phyloP scores from a whole-genome alignment of 2,888 invertebrate species.

The Cerceris rybyensis region DNA sequence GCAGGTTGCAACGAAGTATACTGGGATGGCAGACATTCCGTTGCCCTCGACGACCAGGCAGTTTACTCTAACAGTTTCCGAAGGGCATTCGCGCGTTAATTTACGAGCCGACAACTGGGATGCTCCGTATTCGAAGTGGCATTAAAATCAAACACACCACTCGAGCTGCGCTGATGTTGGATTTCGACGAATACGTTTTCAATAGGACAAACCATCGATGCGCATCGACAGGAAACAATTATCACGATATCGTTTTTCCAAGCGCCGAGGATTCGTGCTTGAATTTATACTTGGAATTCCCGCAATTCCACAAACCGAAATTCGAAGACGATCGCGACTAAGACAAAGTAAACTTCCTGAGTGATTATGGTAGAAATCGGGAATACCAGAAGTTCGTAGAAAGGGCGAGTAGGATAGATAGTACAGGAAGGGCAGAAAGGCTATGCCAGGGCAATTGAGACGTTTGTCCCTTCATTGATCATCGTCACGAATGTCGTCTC shows the following conservation, averaged over 20 bases:
- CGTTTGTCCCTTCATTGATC: slow-evolving; percentile 32
- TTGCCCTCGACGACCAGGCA: not conserved
- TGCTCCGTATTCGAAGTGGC: not conserved
- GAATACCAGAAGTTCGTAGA: not conserved
- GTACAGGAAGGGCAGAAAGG: slow-evolving; percentile 9
- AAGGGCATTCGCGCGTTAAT: not conserved
- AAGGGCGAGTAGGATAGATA: too few species aligned
- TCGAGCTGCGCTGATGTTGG: not conserved
- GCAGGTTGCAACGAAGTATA: too few species aligned
- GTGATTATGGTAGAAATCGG: slow-evolving; percentile 5
- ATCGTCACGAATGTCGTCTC: slow-evolving; percentile 12
- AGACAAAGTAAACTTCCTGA: not conserved
- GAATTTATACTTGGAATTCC: too few species aligned
- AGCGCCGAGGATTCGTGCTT: not conserved
- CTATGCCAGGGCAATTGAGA: slow-evolving; percentile 26
- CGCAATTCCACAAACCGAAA: too few species aligned
- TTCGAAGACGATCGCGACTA: not conserved
- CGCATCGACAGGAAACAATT: not conserved
- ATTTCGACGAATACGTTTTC: not conserved
- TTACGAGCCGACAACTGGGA: not conserved
- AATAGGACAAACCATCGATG: not conserved
- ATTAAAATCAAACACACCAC: not conserved
- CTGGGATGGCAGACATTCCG: not conserved
- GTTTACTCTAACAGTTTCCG: not conserved
- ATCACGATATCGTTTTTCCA: not conserved